Conservation (phyloP, 2,113 vertebrate species). For the Turdus rufiventris region DNA sequence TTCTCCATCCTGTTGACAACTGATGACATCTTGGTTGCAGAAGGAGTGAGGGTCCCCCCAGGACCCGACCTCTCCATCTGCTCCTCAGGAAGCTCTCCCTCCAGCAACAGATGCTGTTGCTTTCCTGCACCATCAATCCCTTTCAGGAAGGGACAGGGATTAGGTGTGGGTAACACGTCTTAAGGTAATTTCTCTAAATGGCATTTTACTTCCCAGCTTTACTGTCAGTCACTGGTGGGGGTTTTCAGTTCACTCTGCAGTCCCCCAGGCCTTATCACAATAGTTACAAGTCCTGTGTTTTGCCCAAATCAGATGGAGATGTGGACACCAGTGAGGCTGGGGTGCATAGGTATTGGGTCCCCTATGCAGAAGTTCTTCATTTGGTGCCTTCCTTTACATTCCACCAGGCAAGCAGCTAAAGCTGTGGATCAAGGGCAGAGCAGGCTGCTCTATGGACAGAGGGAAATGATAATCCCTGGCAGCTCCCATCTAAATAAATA, state of each 20-base stretch:
- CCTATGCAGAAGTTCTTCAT: neutral
- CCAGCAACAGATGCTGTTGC: conserved; percentile 33
- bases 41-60: neutral
- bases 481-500: neutral
- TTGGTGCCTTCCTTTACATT: neutral
- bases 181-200: conserved; percentile 19
- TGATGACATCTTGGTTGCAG: neutral
- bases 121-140: neutral
- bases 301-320: neutral
- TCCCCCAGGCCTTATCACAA: neutral
- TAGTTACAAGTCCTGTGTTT: neutral
- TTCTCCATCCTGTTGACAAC: neutral
- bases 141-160: neutral
- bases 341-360: rapidly evolving
- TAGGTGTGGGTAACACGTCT: neutral
- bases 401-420: neutral
- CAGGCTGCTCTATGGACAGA: neutral
- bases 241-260: neutral
- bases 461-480: rapidly evolving
- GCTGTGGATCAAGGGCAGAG: neutral
- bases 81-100: neutral
- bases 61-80: neutral
- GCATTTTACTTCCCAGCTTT: neutral
- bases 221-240: rapidly evolving
- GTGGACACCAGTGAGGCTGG: neutral